Percentiles rank a stretch among this genome's conserved stretches.
phyloP scores from a whole-genome alignment of 2,113 vertebrate species.

The Corythornis vintsioides region DNA sequence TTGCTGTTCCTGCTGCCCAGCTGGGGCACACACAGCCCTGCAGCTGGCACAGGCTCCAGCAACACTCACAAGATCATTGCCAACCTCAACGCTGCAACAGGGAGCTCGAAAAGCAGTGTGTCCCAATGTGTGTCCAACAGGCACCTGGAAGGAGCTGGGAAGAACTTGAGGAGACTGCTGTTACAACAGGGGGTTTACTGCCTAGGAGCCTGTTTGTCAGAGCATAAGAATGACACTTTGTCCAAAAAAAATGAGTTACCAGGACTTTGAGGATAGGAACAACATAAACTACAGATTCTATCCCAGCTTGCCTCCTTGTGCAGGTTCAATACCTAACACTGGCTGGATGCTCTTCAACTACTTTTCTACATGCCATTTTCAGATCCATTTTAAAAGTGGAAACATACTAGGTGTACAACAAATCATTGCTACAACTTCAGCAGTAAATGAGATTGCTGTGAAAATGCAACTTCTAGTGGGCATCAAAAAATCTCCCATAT shows the following conservation, averaged over 20 bases:
- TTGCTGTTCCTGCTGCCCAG: not conserved
- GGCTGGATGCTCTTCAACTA: not conserved
- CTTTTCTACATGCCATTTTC: not conserved
- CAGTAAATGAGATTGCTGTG: not conserved
- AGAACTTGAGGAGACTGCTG: not conserved
- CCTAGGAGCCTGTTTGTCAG: not conserved
- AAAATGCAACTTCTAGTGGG: not conserved
- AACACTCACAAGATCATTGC: rapidly evolving
- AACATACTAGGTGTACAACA: not conserved
- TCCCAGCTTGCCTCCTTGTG: not conserved
- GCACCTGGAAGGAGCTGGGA: not conserved
- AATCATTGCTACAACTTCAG: not conserved
- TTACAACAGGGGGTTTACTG: not conserved
- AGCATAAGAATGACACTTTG: not conserved
- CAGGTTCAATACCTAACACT: not conserved
- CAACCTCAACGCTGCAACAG: not conserved
- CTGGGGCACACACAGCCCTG: not conserved
- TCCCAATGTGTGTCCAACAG: not conserved
- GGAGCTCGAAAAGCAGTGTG: rapidly evolving
- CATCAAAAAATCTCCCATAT: not conserved
- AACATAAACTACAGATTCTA: not conserved
- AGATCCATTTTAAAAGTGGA: not conserved
- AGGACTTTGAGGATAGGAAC: not conserved
- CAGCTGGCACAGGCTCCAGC: not conserved
- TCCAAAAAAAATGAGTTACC: not conserved